Conservation (phyloP, 2,888 invertebrate species). For the Nomada flava region DNA sequence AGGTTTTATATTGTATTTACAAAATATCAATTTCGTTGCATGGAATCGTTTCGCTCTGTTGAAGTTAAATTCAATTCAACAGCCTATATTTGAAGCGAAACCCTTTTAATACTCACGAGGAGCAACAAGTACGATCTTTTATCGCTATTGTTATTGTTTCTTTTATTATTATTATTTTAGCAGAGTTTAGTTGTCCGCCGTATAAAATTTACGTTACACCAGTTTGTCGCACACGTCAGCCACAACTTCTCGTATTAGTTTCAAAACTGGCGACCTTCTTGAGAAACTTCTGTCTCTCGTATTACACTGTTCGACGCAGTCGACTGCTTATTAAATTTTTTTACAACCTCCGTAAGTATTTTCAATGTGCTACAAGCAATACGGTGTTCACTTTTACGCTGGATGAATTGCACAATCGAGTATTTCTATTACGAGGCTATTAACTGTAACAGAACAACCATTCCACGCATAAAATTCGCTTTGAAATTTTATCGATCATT, state of each 20-base stretch:
- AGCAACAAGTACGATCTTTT: background rate
- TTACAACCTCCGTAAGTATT: background rate
- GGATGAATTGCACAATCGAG: slow-evolving; percentile 27
- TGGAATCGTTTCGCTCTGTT: background rate
- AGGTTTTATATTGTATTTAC: background rate
- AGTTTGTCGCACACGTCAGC: background rate
- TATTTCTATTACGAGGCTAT: background rate
- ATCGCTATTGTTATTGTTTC: background rate
- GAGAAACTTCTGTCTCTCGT: background rate
- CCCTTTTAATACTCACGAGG: background rate
- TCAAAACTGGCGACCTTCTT: background rate
- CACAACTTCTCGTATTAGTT: slow-evolving; percentile 1
- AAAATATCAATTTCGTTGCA: background rate
- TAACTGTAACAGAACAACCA: too few species aligned
- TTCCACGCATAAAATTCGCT: too few species aligned
- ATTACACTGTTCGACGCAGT: background rate
- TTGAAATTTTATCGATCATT: too few species aligned
- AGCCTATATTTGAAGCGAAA: background rate
- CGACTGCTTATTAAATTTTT: slow-evolving; percentile 28
- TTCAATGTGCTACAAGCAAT: background rate
- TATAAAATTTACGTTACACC: background rate
- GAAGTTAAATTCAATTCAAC: background rate
- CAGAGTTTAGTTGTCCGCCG: background rate
- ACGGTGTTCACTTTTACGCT: background rate
- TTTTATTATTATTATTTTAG: background rate